Conservation (phyloP, 2,888 invertebrate species). For the Pterostichus niger region DNA sequence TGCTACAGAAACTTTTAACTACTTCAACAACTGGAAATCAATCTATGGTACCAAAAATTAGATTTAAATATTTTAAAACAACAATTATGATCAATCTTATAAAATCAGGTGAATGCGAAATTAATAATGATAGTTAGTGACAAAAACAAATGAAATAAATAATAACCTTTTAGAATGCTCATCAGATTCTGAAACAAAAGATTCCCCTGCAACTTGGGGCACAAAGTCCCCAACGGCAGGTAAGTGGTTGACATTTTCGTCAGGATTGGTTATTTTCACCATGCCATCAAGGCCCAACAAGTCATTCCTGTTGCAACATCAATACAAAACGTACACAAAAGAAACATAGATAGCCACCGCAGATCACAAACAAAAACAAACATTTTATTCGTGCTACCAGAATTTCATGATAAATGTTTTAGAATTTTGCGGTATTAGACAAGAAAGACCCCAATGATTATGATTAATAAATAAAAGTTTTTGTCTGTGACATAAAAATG, state of each 20-base stretch:
- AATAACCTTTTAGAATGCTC: constrained; percentile 76
- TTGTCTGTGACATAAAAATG: constrained; percentile 51
- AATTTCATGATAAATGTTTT: constrained; percentile 15
- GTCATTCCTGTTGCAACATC: constrained; percentile 80
- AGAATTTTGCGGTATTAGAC: not conserved
- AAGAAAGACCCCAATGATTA: constrained; percentile 8
- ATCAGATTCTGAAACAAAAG: constrained; percentile 70
- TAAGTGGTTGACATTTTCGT: constrained; percentile 80
- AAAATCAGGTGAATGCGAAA: too few species aligned
- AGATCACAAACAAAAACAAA: constrained; percentile 71
- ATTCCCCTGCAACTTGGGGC: constrained; percentile 71
- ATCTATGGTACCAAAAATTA: too few species aligned
- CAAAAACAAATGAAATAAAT: constrained; percentile 64
- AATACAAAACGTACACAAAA: constrained; percentile 65
- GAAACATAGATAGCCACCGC: constrained; percentile 63
- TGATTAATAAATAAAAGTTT: not conserved
- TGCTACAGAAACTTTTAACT: too few species aligned
- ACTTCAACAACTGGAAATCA: too few species aligned
- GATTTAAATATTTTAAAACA: too few species aligned
- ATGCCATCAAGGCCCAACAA: constrained; percentile 85
- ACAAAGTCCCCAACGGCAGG: constrained; percentile 73
- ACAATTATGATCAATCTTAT: not conserved
- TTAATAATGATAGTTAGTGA: too few species aligned
- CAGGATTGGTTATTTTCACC: constrained; percentile 86
- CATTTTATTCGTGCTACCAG: constrained; percentile 69